Percentiles rank a stretch among this genome's conserved stretches.
Evolutionary conservation across 1,140 invertebrate species (phyloP).

Genomic region (Penaeus chinensis): DNA sequence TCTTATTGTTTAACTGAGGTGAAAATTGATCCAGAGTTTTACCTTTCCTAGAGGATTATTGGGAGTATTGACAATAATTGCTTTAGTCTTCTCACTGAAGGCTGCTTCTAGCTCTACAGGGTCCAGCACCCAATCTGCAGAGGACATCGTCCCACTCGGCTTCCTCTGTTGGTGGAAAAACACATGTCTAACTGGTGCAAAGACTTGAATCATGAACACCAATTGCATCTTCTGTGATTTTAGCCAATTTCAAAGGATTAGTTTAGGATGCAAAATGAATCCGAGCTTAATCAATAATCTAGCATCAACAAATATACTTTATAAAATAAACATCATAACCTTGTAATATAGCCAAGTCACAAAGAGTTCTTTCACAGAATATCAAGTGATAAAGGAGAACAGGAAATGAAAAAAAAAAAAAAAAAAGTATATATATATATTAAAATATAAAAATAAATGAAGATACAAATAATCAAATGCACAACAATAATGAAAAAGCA

Average conservation of each 20-base stretch:
- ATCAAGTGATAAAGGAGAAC: not conserved
- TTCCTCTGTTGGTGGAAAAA: slow-evolving; percentile 63
- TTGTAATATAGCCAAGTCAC: not conserved
- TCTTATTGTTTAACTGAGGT: too few species aligned
- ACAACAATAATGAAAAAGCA: not conserved
- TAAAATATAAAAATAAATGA: too few species aligned
- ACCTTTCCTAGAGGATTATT: slow-evolving; percentile 97
- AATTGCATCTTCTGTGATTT: not conserved
- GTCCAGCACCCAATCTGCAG: slow-evolving; percentile 91
- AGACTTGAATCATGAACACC: not conserved
- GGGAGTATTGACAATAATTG: slow-evolving; percentile 95
- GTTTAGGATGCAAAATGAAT: slow-evolving; percentile 66
- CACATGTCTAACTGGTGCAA: slow-evolving; percentile 5
- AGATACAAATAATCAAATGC: too few species aligned
- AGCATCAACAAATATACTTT: not conserved
- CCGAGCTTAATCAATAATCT: not conserved
- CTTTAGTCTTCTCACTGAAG: slow-evolving; percentile 94
- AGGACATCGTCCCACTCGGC: slow-evolving; percentile 70
- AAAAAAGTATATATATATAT: too few species aligned
- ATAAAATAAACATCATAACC: not conserved
- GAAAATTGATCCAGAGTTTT: slow-evolving; percentile 65
- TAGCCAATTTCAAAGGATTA: slow-evolving; percentile 43
- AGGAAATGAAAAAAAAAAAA: not conserved
- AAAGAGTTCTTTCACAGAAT: not conserved
- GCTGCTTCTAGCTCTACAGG: slow-evolving; percentile 81